phyloP scores from a whole-genome alignment of 2,888 invertebrate genomes.

The Morpho deidamia region DNA sequence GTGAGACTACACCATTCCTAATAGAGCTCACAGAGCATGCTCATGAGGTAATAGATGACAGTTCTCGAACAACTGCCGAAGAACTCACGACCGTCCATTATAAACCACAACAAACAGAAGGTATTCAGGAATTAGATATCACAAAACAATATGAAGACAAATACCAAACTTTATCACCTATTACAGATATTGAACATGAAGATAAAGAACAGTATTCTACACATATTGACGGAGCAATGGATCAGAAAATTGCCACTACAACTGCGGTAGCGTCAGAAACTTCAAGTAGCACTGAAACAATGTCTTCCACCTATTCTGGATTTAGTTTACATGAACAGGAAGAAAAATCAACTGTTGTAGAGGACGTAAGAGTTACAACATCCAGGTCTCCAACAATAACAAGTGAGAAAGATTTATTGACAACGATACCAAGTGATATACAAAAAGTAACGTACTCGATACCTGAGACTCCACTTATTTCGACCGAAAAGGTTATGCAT shows the following conservation, averaged over 20 bases:
- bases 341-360: constrained; percentile 1
- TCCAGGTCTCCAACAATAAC: constrained; percentile 7
- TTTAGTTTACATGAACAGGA: neutral
- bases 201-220: constrained; percentile 5
- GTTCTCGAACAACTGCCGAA: constrained; percentile 29
- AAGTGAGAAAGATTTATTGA: constrained; percentile 17
- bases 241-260: constrained; percentile 3
- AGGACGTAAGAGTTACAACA: constrained; percentile 13
- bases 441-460: constrained; percentile 23
- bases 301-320: neutral
- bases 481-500: constrained; percentile 15
- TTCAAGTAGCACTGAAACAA: neutral
- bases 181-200: constrained; percentile 12
- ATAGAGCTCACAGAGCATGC: constrained; percentile 57
- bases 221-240: neutral
- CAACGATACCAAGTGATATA: constrained; percentile 6
- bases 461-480: constrained; percentile 20
- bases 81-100: constrained; percentile 23
- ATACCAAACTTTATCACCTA: constrained; percentile 22
- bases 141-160: constrained; percentile 28
- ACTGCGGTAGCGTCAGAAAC: constrained; percentile 2
- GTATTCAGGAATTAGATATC: constrained; percentile 28
- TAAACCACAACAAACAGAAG: constrained; percentile 27
- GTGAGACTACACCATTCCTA: constrained; percentile 43
- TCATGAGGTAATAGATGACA: constrained; percentile 37